Conservation (phyloP, 2,113 vertebrate genomes). For the Psammodynastes pulverulentus region DNA sequence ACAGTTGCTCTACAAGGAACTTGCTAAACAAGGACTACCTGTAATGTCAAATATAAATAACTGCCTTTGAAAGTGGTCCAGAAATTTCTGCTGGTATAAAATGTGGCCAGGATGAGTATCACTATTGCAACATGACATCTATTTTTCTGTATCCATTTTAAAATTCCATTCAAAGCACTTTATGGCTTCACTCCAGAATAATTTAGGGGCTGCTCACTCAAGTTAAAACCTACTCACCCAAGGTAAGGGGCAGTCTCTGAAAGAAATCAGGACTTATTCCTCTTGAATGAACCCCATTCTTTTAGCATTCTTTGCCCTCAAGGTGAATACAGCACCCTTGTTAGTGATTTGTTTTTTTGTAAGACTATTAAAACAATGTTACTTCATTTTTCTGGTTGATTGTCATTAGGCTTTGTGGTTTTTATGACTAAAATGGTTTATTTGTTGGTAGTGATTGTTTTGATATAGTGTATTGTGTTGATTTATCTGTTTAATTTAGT, state of each 20-base stretch:
- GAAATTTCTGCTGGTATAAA: neutral
- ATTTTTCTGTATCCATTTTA: neutral
- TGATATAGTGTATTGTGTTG: neutral
- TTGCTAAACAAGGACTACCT: neutral
- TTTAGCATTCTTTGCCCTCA: neutral
- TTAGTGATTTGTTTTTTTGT: neutral
- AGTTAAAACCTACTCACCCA: neutral
- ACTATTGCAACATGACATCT: neutral
- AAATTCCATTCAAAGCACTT: neutral
- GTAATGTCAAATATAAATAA: neutral
- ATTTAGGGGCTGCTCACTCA: neutral
- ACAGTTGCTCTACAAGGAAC: neutral
- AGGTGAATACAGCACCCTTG: neutral
- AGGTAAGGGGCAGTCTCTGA: neutral
- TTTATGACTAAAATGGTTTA: neutral
- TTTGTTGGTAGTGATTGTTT: neutral
- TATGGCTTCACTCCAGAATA: neutral
- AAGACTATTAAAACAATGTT: neutral
- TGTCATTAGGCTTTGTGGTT: neutral
- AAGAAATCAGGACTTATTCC: neutral
- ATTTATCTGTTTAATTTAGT: neutral
- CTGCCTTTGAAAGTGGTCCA: neutral
- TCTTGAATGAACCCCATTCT: neutral
- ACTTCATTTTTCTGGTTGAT: neutral
- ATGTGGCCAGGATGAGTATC: neutral